Evolutionary conservation across 2,113 vertebrate genomes (phyloP).

Genomic region (Datnioides undecimradiatus): DNA sequence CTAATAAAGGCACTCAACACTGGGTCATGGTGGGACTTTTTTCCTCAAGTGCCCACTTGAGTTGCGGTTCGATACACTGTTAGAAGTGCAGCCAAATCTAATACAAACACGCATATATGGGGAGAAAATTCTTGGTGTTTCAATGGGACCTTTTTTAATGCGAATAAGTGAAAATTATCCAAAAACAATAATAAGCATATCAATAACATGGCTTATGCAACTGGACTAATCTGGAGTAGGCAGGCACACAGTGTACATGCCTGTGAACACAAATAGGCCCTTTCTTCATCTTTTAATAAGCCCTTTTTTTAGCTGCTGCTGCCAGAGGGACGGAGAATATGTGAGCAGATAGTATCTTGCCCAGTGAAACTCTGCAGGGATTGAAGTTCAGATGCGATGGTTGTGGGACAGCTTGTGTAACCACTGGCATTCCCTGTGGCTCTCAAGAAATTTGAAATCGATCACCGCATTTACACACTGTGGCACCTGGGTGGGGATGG

Average conservation of each 20-base stretch:
- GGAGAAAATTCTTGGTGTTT: background rate
- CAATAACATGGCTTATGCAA: slow-evolving; percentile 28
- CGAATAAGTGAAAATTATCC: slow-evolving; percentile 19
- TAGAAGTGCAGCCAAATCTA: slow-evolving; percentile 7
- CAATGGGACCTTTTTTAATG: background rate
- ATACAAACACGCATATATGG: background rate
- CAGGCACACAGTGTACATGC: slow-evolving; percentile 15
- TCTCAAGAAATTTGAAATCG: slow-evolving; percentile 57
- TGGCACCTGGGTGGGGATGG: slow-evolving; percentile 55
- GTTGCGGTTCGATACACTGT: slow-evolving; percentile 13
- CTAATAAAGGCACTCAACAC: slow-evolving; percentile 40
- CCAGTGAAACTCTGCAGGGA: slow-evolving; percentile 41
- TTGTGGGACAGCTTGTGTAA: slow-evolving; percentile 52
- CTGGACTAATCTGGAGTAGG: slow-evolving; percentile 43
- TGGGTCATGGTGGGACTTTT: slow-evolving; percentile 27
- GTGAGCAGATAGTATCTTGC: slow-evolving; percentile 27
- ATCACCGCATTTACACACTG: slow-evolving; percentile 63
- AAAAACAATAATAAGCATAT: slow-evolving; percentile 33
- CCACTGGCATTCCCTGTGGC: slow-evolving; percentile 39
- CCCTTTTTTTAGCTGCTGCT: slow-evolving; percentile 22
- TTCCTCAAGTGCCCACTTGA: slow-evolving; percentile 18
- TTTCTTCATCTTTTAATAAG: slow-evolving; percentile 40
- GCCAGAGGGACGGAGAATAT: slow-evolving; percentile 35
- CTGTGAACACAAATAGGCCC: slow-evolving; percentile 33
- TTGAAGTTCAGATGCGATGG: slow-evolving; percentile 34